Evolutionary conservation across 2,797 vertebrate species (phyloP).

Genomic region (Enteromius afrohamiltoni): DNA sequence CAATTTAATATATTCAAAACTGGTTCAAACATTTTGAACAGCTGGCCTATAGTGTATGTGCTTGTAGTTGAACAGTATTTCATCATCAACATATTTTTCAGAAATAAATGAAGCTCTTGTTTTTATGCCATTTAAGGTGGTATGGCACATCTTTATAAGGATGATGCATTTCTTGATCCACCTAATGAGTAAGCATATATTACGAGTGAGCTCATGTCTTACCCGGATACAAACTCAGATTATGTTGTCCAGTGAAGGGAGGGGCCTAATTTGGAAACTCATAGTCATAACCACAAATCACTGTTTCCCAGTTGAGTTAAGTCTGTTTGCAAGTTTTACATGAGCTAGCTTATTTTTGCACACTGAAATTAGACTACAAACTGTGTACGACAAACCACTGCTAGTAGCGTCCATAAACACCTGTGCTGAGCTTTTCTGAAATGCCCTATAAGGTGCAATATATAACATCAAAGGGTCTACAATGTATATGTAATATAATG

Average conservation of each 20-base stretch:
- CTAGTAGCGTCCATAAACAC: neutral
- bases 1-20: no score
- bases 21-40: neutral
- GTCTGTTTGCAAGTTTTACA: constrained; percentile 6
- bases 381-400: neutral
- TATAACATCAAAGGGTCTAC: neutral
- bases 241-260: constrained; percentile 20
- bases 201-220: constrained; percentile 38
- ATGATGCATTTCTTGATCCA: constrained; percentile 39
- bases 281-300: constrained; percentile 40
- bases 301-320: neutral
- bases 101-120: neutral
- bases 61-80: neutral
- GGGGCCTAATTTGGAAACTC: constrained; percentile 37
- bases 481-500: neutral
- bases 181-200: constrained; percentile 28
- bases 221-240: constrained; percentile 18
- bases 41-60: neutral
- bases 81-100: neutral
- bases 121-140: neutral
- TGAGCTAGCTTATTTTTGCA: neutral
- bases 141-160: constrained; percentile 14
- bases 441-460: neutral
- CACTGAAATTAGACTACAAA: constrained; percentile 8
- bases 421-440: neutral